A percentile compares a stretch with the other conserved stretches of the same genome.
Conservation (phyloP, 92 coral and sea anemone species). For the Epizoanthus rinbou region DNA sequence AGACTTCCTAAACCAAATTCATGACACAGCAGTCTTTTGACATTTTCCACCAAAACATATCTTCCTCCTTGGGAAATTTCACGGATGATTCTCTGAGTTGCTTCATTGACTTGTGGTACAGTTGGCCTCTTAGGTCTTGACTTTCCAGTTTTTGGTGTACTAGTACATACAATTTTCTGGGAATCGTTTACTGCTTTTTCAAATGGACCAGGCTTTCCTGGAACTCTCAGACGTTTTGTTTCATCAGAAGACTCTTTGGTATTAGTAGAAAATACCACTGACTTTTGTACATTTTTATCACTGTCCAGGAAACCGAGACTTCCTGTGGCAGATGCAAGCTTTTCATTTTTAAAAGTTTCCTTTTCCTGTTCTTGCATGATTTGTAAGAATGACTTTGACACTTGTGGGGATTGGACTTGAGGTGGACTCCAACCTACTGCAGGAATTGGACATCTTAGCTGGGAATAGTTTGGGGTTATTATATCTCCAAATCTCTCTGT, state of each 20-base stretch:
- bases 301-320: not conserved
- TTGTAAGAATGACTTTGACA: not conserved
- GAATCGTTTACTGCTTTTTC: conserved; percentile 53
- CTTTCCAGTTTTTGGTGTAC: not conserved
- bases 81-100: conserved; percentile 57
- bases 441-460: not conserved
- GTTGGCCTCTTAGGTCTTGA: conserved; percentile 9
- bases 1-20: conserved; percentile 56
- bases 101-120: conserved; percentile 56
- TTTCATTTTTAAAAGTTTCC: not conserved
- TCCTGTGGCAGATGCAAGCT: not conserved
- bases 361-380: conserved; percentile 50
- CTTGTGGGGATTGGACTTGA: not conserved
- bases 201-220: conserved; percentile 56
- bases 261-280: not conserved
- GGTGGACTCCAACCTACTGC: not conserved
- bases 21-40: conserved; percentile 62
- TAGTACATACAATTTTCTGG: conserved; percentile 15
- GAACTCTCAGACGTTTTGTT: conserved; percentile 6
- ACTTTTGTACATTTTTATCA: not conserved
- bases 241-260: not conserved
- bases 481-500: not conserved
- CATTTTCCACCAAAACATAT: conserved; percentile 72
- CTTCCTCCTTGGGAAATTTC: conserved; percentile 60
- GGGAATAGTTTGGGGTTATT: not conserved